These are phyloP conservation scores for Nesoenas mayeri DNA, from an alignment of 2,113 vertebrate species.

Conservation along the genomic window DNA sequence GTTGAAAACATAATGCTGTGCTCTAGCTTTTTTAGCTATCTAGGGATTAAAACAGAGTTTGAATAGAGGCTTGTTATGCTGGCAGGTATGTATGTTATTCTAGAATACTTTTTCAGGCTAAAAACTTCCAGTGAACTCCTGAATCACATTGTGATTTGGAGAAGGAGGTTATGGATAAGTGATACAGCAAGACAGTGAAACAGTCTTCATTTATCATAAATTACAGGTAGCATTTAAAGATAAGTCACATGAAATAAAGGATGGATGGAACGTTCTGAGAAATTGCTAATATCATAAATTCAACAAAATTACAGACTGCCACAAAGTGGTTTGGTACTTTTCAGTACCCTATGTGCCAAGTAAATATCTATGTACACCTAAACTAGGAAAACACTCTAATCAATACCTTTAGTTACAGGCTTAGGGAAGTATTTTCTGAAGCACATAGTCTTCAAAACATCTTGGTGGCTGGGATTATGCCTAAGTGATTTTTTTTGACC, in stretches of 20 bases:
- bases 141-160: not conserved
- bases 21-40: not conserved
- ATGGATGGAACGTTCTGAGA: not conserved
- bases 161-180: not conserved
- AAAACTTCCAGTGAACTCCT: not conserved
- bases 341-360: not conserved
- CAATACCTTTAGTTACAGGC: not conserved
- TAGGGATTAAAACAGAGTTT: not conserved
- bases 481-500: not conserved
- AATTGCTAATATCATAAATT: not conserved
- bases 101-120: not conserved
- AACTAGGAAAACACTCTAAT: not conserved
- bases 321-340: not conserved
- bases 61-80: not conserved
- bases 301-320: not conserved
- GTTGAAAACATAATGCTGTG: not conserved
- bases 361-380: not conserved
- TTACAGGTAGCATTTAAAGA: not conserved
- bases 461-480: not conserved
- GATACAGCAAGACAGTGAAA: not conserved
- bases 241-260: not conserved
- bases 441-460: not conserved
- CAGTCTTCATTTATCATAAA: not conserved
- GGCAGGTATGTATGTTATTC: not conserved
- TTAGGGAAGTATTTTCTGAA: not conserved